These are phyloP conservation scores for Muntiacus muntjak DNA, from an alignment of 2,113 vertebrate genomes.

Conservation along the genomic window DNA sequence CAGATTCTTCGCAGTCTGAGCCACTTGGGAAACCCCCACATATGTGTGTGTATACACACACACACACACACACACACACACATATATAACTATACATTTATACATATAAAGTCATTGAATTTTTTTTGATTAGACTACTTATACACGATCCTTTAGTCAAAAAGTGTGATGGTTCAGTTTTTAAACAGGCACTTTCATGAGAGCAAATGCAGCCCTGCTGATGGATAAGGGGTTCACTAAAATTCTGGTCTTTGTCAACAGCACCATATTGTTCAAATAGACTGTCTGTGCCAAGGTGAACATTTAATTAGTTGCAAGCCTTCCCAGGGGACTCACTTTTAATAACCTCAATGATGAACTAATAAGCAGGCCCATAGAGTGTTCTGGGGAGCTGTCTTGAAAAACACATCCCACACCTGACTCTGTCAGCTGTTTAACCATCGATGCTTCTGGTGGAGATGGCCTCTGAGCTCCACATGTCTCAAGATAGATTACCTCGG, in stretches of 20 bases:
- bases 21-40: not conserved
- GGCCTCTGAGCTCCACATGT: not conserved
- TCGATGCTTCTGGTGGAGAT: not conserved
- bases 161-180: not conserved
- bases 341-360: not conserved
- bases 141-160: not conserved
- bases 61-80: accelerated
- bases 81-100: not conserved
- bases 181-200: not conserved
- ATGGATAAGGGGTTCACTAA: not conserved
- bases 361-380: not conserved
- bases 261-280: not conserved
- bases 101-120: not conserved
- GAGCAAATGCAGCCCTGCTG: not conserved
- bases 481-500: not conserved
- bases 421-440: not conserved
- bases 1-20: not conserved
- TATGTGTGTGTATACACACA: accelerated
- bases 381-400: not conserved
- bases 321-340: constrained; percentile 6
- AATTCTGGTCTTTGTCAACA: not conserved
- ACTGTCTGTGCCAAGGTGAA: not conserved
- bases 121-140: not conserved
- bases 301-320: not conserved
- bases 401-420: not conserved